Evolutionary conservation across 2,797 vertebrate species (phyloP).

Genomic region (Eremophila alpestris): DNA sequence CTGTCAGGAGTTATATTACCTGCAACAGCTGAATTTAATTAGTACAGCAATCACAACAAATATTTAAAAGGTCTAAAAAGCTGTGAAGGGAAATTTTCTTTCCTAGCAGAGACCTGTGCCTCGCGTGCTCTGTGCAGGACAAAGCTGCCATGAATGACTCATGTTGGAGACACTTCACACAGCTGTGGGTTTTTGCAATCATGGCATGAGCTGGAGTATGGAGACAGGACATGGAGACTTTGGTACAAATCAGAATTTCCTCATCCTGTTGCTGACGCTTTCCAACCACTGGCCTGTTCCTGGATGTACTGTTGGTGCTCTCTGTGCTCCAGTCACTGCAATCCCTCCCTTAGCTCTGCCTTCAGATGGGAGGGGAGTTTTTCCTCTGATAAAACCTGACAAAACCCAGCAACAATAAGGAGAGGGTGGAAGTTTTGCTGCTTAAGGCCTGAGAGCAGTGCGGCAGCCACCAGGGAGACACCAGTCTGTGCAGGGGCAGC

Average conservation of each 20-base stretch:
- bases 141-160: slow-evolving; percentile 4
- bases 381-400: neutral
- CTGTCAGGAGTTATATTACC: slow-evolving; percentile 63
- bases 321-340: accelerated
- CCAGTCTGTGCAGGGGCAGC: accelerated
- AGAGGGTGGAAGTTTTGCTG: neutral
- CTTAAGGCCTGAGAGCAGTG: accelerated
- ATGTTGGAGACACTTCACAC: neutral
- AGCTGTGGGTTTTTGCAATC: neutral
- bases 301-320: neutral
- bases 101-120: slow-evolving; percentile 3
- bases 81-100: slow-evolving; percentile 63
- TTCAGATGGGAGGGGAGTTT: neutral
- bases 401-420: neutral
- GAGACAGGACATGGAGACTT: neutral
- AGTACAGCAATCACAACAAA: slow-evolving; percentile 63
- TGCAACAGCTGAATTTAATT: slow-evolving; percentile 68
- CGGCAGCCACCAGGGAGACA: neutral
- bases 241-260: neutral
- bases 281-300: neutral
- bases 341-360: neutral
- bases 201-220: neutral
- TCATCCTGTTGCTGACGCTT: neutral
- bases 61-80: slow-evolving; percentile 61
- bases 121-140: accelerated